Base-by-base conservation (phyloP, 2,888 invertebrate species). In the Spialia ferax region DNA sequence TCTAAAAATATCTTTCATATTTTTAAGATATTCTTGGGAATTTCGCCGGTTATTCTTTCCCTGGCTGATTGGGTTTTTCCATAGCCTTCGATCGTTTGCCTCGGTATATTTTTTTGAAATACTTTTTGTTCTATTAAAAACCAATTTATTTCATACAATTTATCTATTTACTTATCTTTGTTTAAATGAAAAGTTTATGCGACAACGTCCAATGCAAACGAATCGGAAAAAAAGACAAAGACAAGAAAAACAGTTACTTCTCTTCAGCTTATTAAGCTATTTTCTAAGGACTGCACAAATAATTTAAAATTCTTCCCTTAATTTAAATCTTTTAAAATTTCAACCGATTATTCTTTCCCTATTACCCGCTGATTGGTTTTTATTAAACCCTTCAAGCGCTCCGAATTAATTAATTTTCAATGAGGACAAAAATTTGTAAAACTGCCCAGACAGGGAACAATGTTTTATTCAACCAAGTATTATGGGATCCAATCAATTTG, bases 371-470 rank as follows among this genome's bases (percentile, higher is more conserved):
- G 64, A 65, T 65, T 65, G 64, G 35, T 48, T 57, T 57, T 50
- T 57, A 57, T 57, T 48, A 23, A 65, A 65, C 64, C 57, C 50
- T 65, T 65, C 57, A 50, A 22, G 64, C 57, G 26, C 8, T 42
- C 57, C 48, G 50, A 59, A 59, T 65, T 65, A 65, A 65, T 65
- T 65, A 65, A 65, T 50, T 52, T 65, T 18, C 57, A 65, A 65
- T 59, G 50, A 50, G 64, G 48, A 57, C 57, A 59, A 65, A 59
- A 59, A 59, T 38, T 50, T 26, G 52, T 26, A 35, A 59, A 23
- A 29, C 15, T 42, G 42, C 45, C 42, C 59, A 59, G 59, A 59
- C 59, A 22, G 42, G 13, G 15, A 22, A 42, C 59, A 42, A 48
- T 60, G 60, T 60, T 60, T 60, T 60, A 60, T 60, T 60, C 45